Percentiles rank a stretch among this genome's conserved stretches.
phyloP scores from a whole-genome alignment of 1,140 invertebrate species.

The Meloidogyne floridensis region DNA sequence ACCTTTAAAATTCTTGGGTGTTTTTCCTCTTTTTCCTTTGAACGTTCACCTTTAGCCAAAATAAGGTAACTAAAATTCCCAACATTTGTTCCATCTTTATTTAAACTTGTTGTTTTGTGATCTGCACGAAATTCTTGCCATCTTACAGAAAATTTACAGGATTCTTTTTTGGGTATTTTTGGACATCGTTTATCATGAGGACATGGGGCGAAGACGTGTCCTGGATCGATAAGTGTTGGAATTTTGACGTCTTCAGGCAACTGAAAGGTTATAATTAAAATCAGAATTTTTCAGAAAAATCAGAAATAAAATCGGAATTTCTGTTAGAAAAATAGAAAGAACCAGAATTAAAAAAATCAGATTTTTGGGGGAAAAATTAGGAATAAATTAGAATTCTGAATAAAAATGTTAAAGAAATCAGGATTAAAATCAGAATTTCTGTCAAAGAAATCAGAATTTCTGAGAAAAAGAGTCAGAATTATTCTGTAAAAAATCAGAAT shows the following conservation, averaged over 20 bases:
- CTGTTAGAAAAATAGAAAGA: no score
- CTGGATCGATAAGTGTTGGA: slow-evolving; percentile 48
- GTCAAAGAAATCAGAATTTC: no score
- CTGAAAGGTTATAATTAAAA: slow-evolving; percentile 12
- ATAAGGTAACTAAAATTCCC: slow-evolving; percentile 50
- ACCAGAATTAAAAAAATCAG: no score
- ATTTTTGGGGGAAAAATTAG: no score
- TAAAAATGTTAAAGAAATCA: no score
- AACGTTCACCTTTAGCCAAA: slow-evolving; percentile 45
- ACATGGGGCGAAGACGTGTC: slow-evolving; percentile 51
- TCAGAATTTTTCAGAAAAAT: neutral
- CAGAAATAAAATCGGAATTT: neutral
- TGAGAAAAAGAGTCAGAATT: no score
- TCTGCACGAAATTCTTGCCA: slow-evolving; percentile 48
- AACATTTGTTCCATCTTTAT: slow-evolving; percentile 36
- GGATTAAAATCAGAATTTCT: no score
- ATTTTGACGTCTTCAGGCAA: slow-evolving; percentile 36
- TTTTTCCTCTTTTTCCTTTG: slow-evolving; percentile 11
- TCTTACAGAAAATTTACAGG: slow-evolving; percentile 40
- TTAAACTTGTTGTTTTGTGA: slow-evolving; percentile 34
- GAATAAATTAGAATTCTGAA: no score
- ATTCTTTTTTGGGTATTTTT: slow-evolving; percentile 16
- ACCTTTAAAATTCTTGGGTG: neutral
- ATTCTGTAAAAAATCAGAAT: neutral
- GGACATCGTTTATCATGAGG: slow-evolving; percentile 52